Evolutionary conservation across 2,888 invertebrate species (phyloP), one percentile per base, ranked within the genome.

Genomic region (Gnatocerus cornutus): DNA sequence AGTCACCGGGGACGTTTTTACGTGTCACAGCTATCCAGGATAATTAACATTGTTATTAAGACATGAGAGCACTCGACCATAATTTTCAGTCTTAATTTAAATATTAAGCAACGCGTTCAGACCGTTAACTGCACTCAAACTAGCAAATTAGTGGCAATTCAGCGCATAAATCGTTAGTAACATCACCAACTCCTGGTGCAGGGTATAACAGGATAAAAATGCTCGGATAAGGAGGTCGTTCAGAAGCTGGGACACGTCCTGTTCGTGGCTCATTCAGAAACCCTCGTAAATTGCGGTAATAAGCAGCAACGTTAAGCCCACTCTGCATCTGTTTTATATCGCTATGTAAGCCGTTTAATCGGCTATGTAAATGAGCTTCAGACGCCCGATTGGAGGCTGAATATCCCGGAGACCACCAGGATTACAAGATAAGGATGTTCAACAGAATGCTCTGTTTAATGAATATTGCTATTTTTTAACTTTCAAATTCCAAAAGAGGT

Each of bases 301-400:
- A 77, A 77, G 74, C 62, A 70, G 61, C 58, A 50, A 76, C 77
- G 75, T 71, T 77, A 77, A 78, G 77, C 79, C 74, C 68, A 72
- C 74, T 78, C 74, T 78, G 78, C 78, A 78, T 79, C 77, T 79
- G 79, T 76, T 79, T 78, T 79, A 79, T 79, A 79, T 79, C 73
- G 76, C 67, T 64, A 55, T 72, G 76, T 78, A 80, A 79, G 77
- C 79, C 75, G 77, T 78, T 77, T 79, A 80, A 79, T 79, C 80
- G 78, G 72, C 72, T 76, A 78, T 80, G 80, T 74, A 79, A 80
- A 80, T 80, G 76, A 78, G 73, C 53, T 48, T 37, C 33, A 45
- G 52, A 56, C 46, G 27, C 58, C 29, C 43, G 58, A 61, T 61
- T 37, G 61, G 39, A 21, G 39, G 55, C 39, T 16, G 56, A 16